Conservation (phyloP, 2,888 invertebrate genomes). For the Microctonus brassicae region DNA sequence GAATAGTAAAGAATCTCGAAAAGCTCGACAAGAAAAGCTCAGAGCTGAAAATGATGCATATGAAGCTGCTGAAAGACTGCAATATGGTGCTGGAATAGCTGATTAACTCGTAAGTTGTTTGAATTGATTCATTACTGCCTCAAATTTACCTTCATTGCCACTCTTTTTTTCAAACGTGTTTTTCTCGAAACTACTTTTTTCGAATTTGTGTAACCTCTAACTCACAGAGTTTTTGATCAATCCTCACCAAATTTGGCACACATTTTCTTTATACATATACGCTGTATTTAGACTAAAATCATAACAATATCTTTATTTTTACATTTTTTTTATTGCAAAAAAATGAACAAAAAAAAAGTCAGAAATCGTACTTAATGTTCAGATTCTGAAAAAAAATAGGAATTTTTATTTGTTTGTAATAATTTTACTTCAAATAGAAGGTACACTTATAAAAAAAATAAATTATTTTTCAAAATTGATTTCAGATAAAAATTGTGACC, state of each 20-base stretch:
- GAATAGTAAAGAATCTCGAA: neutral
- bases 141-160: neutral
- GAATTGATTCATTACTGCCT: neutral
- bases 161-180: neutral
- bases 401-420: no score
- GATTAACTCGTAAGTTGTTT: neutral
- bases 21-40: neutral
- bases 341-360: no score
- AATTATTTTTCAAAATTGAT: no score
- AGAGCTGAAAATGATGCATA: neutral
- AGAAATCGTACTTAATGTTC: no score
- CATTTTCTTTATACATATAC: neutral
- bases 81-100: neutral
- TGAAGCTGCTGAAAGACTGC: neutral
- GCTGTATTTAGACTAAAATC: neutral
- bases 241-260: neutral
- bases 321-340: no score
- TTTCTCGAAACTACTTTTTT: neutral
- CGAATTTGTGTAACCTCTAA: neutral
- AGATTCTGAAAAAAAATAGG: no score
- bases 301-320: neutral
- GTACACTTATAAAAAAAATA: no score
- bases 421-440: no score
- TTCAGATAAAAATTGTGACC: neutral
- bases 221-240: neutral